Evolutionary conservation across 2,113 vertebrate species (phyloP), one percentile per base, ranked within the genome.

Genomic region (Redunca redunca): DNA sequence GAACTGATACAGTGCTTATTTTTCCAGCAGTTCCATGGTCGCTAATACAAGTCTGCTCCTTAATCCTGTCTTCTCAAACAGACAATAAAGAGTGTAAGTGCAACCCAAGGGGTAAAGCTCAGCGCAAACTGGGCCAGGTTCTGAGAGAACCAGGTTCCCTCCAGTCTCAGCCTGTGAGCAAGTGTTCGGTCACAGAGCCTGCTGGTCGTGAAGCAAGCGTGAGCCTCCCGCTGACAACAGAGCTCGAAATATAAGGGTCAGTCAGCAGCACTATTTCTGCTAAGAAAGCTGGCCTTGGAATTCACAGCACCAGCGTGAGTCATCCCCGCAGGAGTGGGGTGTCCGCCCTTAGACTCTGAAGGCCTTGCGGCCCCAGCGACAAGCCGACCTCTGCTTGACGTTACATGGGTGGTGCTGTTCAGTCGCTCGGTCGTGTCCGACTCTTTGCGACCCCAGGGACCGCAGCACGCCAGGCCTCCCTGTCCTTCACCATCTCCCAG

Each of bases 281-380:
- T 28, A 53, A 53, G 26, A 62, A 53, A 62, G 84, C 50, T 3
- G 19, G 77, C 30, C 53, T 26, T n/a, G 19, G 43, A 58, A 46
- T 43, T 52, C 9, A 30, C 9, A 94, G 30, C 23, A 6, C 26
- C 48, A 6, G 52, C 5, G 21, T 6, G 52, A 40, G 8, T 23
- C 14, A 9, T 2, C n/a, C 53, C 5, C 1, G 1, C 78, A 6
- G 8, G 28, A 14, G 3, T 0, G 1, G 6, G 33, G 80, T 7
- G 50, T 2, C 11, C n/a, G 30, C 50, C 33, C 48, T n/a, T 2
- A n/a, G 80, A 3, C 30, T 23, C 80, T 14, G 21, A 8, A 21
- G 50, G 80, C 50, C 48, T 74, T 71, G 14, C 19, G 43, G 33
- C 15, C n/a, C 9, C 26, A 7, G 11, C 3, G 7, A 19, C 25